These are phyloP conservation scores for Brachionus sp. DNA, from an alignment of 1,140 invertebrate species.

Conservation along the genomic window DNA sequence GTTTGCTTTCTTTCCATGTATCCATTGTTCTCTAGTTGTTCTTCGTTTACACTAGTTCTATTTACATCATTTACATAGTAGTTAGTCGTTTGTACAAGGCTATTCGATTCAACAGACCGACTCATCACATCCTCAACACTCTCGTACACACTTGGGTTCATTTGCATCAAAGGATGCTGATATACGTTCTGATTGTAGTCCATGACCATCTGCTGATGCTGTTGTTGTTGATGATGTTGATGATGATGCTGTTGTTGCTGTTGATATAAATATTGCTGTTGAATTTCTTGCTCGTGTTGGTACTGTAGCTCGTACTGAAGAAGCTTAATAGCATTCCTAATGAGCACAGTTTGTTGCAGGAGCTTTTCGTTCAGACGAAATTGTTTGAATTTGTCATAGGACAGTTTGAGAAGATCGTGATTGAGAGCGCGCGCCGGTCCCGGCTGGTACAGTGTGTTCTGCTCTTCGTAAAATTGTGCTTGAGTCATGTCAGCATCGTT, in stretches of 20 bases:
- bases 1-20: background rate
- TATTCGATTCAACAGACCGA: background rate
- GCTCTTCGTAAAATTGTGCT: background rate
- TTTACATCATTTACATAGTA: conserved; percentile 39
- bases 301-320: conserved; percentile 33
- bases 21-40: background rate
- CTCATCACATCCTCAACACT: background rate
- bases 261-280: background rate
- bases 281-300: conserved; percentile 29
- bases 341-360: conserved; percentile 39
- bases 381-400: conserved; percentile 44
- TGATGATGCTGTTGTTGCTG: background rate
- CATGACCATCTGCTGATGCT: background rate
- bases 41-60: background rate
- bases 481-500: background rate
- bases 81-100: conserved; percentile 15
- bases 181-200: background rate
- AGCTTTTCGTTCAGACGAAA: conserved; percentile 44
- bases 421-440: background rate
- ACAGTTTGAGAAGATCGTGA: conserved; percentile 37
- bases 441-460: background rate
- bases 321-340: conserved; percentile 32
- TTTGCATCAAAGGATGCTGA: background rate
- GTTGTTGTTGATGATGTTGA: background rate
- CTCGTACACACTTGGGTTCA: background rate